Percentiles rank a stretch among this genome's conserved stretches.
Conservation (phyloP, 2,113 vertebrate species). For the Pithys albifrons region DNA sequence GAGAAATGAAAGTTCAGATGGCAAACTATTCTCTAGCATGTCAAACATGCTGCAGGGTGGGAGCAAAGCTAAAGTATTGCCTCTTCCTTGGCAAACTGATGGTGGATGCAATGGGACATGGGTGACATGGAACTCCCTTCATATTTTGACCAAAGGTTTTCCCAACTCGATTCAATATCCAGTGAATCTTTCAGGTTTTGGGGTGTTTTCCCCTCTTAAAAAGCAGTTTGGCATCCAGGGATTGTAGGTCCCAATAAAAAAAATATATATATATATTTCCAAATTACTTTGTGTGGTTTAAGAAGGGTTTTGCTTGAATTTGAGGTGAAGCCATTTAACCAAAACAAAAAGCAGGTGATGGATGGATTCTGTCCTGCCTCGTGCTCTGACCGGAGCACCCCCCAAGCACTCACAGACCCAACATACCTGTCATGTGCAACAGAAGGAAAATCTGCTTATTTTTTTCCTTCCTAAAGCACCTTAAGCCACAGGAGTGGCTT, state of each 20-base stretch:
- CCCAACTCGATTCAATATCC: neutral
- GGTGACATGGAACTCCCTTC: slow-evolving; percentile 9
- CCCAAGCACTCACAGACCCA: neutral
- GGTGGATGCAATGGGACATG: slow-evolving; percentile 24
- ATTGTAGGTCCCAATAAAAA: neutral
- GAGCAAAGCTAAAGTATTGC: slow-evolving; percentile 52
- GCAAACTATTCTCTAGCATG: slow-evolving; percentile 94
- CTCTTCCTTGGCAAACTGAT: slow-evolving; percentile 19
- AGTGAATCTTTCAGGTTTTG: neutral
- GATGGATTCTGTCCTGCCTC: neutral
- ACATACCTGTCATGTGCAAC: neutral
- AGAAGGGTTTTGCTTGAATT: neutral
- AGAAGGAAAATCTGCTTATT: neutral
- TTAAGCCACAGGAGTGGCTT: neutral
- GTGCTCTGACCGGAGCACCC: neutral
- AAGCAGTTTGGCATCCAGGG: neutral
- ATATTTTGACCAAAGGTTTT: slow-evolving; percentile 1
- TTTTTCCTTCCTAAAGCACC: neutral
- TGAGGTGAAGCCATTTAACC: slow-evolving; percentile 30
- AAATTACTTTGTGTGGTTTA: neutral
- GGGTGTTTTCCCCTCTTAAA: neutral
- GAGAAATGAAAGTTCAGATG: slow-evolving; percentile 85
- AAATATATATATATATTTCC: neutral
- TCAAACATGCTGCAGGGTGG: slow-evolving; percentile 68
- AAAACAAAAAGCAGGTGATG: slow-evolving; percentile 26